These are phyloP conservation scores for Diaphora mendica DNA, from an alignment of 2,888 invertebrate species.

Conservation along the genomic window DNA sequence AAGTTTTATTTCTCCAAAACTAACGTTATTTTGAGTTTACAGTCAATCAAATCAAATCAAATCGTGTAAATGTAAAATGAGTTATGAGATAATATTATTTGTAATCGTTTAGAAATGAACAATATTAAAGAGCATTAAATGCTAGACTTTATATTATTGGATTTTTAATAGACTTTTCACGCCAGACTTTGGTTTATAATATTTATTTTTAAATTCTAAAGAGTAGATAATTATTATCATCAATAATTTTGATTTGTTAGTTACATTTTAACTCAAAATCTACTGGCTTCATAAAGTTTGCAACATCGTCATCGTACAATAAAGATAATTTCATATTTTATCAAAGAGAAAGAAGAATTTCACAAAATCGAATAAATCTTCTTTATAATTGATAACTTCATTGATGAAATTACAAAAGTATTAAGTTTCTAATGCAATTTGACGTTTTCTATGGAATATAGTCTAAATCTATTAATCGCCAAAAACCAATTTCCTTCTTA, in stretches of 20 bases:
- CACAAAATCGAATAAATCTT: too few relatives aligned
- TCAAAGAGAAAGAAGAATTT: too few relatives aligned
- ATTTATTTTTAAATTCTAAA: constrained; percentile 52
- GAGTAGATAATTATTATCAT: constrained; percentile 54
- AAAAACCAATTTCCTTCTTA: background rate
- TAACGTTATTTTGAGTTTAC: background rate
- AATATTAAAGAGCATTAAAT: constrained; percentile 58
- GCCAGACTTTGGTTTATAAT: constrained; percentile 61
- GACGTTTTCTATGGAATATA: background rate
- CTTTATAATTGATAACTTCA: background rate
- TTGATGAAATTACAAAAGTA: background rate
- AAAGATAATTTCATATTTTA: too few relatives aligned
- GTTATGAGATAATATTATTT: background rate
- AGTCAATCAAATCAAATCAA: background rate
- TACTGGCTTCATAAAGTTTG: background rate
- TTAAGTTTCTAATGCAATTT: background rate
- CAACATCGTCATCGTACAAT: background rate
- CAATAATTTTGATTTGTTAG: constrained; percentile 41
- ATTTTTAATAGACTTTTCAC: constrained; percentile 58
- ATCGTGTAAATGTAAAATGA: background rate
- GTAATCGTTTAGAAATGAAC: background rate
- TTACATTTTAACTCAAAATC: constrained; percentile 19
- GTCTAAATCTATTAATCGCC: background rate
- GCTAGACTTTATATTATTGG: constrained; percentile 54
- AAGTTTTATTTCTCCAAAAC: background rate